phyloP scores from a whole-genome alignment of 2,797 vertebrate species.

The Parauchenoglanis punctatus region DNA sequence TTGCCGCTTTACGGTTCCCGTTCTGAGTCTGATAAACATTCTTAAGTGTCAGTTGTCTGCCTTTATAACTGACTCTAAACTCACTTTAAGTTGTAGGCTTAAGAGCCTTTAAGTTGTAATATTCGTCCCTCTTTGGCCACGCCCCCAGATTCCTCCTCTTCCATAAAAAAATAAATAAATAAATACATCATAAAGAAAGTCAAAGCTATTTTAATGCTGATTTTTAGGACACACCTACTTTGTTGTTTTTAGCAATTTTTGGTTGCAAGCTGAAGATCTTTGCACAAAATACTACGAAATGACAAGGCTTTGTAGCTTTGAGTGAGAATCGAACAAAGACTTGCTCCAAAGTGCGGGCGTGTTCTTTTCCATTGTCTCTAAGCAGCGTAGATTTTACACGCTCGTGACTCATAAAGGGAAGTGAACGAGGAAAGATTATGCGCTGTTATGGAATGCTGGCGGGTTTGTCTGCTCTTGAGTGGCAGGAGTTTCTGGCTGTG shows the following conservation, averaged over 20 bases:
- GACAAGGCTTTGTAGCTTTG: neutral
- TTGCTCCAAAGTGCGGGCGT: neutral
- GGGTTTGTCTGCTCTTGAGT: neutral
- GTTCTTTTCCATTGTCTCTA: neutral
- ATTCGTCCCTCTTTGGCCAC: neutral
- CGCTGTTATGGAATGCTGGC: neutral
- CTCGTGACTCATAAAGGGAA: neutral
- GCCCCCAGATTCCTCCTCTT: neutral
- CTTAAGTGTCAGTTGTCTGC: neutral
- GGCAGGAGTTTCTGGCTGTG: neutral
- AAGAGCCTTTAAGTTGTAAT: neutral
- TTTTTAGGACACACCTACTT: neutral
- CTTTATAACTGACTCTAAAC: neutral
- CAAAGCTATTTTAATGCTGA: neutral
- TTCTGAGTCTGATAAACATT: neutral
- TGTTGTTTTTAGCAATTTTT: neutral
- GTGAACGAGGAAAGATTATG: neutral
- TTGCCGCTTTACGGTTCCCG: neutral
- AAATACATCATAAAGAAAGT: neutral
- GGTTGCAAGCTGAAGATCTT: neutral
- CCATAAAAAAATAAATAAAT: neutral
- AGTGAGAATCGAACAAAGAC: neutral
- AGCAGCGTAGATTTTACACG: neutral
- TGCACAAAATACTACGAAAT: neutral
- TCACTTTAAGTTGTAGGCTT: neutral